Base-by-base conservation (phyloP, 2,888 invertebrate species). In the Drosophila maculinotata region DNA sequence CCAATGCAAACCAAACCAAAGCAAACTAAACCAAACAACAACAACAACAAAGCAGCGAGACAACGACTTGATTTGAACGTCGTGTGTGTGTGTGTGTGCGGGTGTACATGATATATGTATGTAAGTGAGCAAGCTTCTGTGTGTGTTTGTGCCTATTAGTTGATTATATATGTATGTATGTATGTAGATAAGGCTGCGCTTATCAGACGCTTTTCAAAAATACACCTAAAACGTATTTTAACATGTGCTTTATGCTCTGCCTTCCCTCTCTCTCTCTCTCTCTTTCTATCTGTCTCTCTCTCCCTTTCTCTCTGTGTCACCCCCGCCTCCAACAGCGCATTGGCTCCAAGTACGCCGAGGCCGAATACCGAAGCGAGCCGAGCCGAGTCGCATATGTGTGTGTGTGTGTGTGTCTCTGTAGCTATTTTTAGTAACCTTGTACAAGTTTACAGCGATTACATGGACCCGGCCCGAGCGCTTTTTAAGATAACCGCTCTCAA, bases 151-250 rank as follows among this genome's bases (percentile, higher is more conserved):
- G 44, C 49, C 45, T 63, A 66, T 76, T 56, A 56, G 41, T 59
- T 69, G 86, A 82, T 85, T 85, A 63, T 69, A 62, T 57, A n/a
- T n/a, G n/a, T n/a, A n/a, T n/a, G n/a, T n/a, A n/a, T n/a, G n/a
- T n/a, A n/a, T n/a, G n/a, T n/a, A 79, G 79, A 82, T 85, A 80
- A 79, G 86, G 51, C 58, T 36, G 58, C 47, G 79, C 83, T 80
- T 80, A 80, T 85, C 86, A 76, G 69, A 76, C 65, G 80, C 79
- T 66, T 79, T 82, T 70, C 47, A 59, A 76, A 82, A 86, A 79
- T 79, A 83, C 74, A 76, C 83, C 73, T 83, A 64, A 82, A 76
- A 66, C 56, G 62, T 86, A 79, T 70, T 76, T 83, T 58, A 70
- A 70, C 65, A 70, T 70, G 63, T 74, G 71, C 75, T 57, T 23